Evolutionary conservation across 2,113 vertebrate genomes (phyloP), one percentile per base, ranked within the genome.

Genomic region (Capreolus pygargus): DNA sequence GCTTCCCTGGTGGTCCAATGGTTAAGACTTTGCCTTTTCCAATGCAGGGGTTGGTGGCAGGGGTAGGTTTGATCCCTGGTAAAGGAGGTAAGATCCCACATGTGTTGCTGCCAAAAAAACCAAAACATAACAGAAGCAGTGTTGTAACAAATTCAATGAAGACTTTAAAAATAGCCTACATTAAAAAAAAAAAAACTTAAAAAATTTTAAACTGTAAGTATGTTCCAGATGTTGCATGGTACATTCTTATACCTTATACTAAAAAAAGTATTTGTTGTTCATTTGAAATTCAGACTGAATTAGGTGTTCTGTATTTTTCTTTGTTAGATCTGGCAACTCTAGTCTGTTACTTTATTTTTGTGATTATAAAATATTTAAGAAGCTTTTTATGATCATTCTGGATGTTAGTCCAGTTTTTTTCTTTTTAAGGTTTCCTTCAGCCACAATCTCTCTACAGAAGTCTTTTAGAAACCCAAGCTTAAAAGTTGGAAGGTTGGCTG

Each of bases 351-450:
- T 84, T 91, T 81, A 33, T 67, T 85, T 95, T 82, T 28, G 9
- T 81, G 52, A 76, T 94, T 97, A 74, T 82, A 81, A 87, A 74
- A n/a, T 95, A 83, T 81, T 91, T 91, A 84, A 86, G 79, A 79
- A 76, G 15, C 5, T 67, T 95, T 86, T 90, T 96, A 52, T 84
- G 54, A 39, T 79, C 82, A 84, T 79, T 81, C 7, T 67, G 47
- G 36, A 81, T 43, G 15, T 28, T 47, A 54, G 52, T 64, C n/a
- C 60, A 83, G 13, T 15, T 54, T 14, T 52, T 83, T 55, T 55
- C 55, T 8, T 15, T 36, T 0, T 39, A 36, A 54, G 70, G 16
- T 82, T 89, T 96, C 86, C 39, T 86, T 58, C 1, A 74, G 86
- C 33, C n/a, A 94, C 45, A 92, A 87, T 90, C 6, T 52, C 28